Conservation (phyloP, 2,113 vertebrate genomes). For the Crotalus helleri region DNA sequence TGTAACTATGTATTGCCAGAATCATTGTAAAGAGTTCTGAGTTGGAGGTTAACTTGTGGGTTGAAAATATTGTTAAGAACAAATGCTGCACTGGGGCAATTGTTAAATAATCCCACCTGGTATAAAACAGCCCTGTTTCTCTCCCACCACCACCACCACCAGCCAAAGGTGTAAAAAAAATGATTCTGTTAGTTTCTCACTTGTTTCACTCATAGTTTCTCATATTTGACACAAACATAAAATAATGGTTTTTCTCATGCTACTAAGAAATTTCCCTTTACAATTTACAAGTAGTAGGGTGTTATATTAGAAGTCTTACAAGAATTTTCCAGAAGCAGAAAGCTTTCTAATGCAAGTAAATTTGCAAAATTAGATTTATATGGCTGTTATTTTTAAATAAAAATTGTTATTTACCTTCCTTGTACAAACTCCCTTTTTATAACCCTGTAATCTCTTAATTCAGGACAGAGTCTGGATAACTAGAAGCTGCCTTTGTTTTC, state of each 20-base stretch:
- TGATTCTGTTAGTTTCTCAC: neutral
- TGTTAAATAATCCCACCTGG: neutral
- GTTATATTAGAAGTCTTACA: neutral
- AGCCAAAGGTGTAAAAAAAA: neutral
- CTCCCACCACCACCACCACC: neutral
- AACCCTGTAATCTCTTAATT: neutral
- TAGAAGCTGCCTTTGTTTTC: neutral
- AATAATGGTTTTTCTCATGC: neutral
- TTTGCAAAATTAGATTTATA: neutral
- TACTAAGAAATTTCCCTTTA: neutral
- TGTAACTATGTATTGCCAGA: neutral
- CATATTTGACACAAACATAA: neutral
- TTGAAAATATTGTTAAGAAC: neutral
- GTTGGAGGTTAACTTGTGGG: neutral
- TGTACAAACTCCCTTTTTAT: neutral
- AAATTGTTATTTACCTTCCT: neutral
- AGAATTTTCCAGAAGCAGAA: neutral
- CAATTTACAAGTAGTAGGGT: constrained; percentile 9
- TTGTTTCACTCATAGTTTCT: neutral
- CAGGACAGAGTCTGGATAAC: neutral
- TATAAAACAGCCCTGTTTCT: neutral
- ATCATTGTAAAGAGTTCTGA: neutral
- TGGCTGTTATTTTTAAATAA: neutral
- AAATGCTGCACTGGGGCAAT: neutral
- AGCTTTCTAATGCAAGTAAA: neutral